A percentile compares a stretch with the other conserved stretches of the same genome.
Conservation (phyloP, 1,140 invertebrate genomes). For the Vanessa atalanta region DNA sequence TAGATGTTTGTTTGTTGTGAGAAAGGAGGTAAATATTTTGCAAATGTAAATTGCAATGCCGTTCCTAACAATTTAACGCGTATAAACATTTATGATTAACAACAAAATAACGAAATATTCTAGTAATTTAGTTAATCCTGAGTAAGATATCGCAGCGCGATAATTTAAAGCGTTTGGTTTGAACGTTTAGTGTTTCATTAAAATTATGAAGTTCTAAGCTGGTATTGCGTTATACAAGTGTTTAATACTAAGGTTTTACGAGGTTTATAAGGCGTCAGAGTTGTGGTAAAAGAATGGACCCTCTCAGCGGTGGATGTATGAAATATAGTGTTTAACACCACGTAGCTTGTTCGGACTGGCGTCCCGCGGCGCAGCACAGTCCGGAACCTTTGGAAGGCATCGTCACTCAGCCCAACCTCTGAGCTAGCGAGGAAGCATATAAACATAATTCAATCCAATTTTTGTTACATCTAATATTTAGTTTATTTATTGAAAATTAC, state of each 20-base stretch:
- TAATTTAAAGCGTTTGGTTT: background rate
- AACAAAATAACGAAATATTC: background rate
- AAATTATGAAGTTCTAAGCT: background rate
- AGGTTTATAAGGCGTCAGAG: constrained; percentile 51
- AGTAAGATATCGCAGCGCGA: background rate
- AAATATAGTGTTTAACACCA: constrained; percentile 78
- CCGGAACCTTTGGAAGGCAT: constrained; percentile 38
- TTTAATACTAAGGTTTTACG: constrained; percentile 54
- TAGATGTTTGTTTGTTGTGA: background rate
- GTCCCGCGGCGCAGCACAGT: constrained; percentile 54
- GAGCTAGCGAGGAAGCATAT: background rate
- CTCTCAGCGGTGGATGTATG: constrained; percentile 62
- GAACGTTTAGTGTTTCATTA: background rate
- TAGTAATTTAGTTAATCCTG: background rate
- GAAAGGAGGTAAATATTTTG: background rate
- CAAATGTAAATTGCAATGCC: constrained; percentile 1
- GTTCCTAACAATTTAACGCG: background rate
- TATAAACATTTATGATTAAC: background rate
- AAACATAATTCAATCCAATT: too few species aligned
- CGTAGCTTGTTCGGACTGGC: constrained; percentile 57
- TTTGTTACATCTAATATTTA: too few species aligned
- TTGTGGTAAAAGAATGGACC: constrained; percentile 61
- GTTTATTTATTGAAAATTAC: too few species aligned
- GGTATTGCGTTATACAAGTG: constrained; percentile 28
- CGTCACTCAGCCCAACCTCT: constrained; percentile 49